Conservation (phyloP, 2,113 vertebrate genomes). For the Leucopternis melanops region DNA sequence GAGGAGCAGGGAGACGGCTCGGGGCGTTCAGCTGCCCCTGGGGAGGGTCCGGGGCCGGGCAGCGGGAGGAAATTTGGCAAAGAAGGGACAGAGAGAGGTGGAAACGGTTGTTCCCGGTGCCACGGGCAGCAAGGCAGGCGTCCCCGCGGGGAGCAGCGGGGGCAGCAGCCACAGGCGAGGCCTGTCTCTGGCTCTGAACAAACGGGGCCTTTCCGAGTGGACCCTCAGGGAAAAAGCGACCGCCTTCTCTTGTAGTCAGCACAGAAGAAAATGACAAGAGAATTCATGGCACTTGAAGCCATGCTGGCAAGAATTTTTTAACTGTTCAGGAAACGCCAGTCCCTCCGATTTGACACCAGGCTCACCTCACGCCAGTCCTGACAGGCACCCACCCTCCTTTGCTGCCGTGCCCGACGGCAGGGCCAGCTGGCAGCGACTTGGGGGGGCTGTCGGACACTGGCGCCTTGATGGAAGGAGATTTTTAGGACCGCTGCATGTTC, state of each 20-base stretch:
- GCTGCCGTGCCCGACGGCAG: accelerated
- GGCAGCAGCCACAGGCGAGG: accelerated
- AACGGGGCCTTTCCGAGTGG: not conserved
- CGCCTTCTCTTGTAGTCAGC: not conserved
- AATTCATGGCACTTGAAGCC: not conserved
- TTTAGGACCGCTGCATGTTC: accelerated
- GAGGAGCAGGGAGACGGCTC: not conserved
- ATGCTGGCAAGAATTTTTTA: not conserved
- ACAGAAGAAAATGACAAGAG: not conserved
- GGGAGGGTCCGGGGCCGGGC: not conserved
- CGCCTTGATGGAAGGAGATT: not conserved
- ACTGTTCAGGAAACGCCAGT: not conserved
- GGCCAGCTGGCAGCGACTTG: not conserved
- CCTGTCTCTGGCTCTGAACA: not conserved
- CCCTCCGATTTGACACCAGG: not conserved
- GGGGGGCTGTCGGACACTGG: not conserved
- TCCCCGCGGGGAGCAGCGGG: accelerated
- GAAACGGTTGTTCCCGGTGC: not conserved
- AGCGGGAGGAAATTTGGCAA: not conserved
- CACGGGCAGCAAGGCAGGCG: accelerated
- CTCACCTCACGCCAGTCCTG: not conserved
- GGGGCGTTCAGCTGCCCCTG: accelerated
- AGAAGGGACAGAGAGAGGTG: not conserved
- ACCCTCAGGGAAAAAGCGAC: not conserved
- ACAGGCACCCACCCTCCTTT: no score